phyloP scores from a whole-genome alignment of 1,140 invertebrate genomes.

The Galendromus occidentalis region DNA sequence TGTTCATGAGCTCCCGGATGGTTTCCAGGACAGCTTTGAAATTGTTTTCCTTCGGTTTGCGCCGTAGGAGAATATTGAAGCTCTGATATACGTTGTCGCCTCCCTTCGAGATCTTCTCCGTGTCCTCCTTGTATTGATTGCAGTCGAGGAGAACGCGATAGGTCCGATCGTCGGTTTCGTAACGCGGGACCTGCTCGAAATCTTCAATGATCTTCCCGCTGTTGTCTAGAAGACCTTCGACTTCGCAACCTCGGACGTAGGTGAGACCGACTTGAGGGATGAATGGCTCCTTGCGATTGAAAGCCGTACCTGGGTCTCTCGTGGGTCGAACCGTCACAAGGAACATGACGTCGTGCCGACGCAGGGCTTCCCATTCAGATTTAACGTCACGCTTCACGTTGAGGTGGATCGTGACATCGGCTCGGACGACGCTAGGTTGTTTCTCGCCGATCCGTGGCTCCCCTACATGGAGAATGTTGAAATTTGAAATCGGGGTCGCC shows the following conservation, averaged over 20 bases:
- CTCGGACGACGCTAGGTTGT: constrained; percentile 74
- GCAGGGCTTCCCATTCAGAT: constrained; percentile 83
- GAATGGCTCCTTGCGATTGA: constrained; percentile 58
- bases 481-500: constrained; percentile 80
- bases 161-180: constrained; percentile 71
- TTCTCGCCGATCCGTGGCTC: constrained; percentile 57
- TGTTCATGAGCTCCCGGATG: constrained; percentile 95
- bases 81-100: constrained; percentile 72
- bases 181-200: constrained; percentile 59
- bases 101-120: constrained; percentile 50
- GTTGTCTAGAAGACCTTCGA: constrained; percentile 94
- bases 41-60: constrained; percentile 98
- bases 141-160: constrained; percentile 62
- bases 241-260: constrained; percentile 87
- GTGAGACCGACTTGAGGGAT: constrained; percentile 71
- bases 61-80: constrained; percentile 91
- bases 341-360: constrained; percentile 96
- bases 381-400: constrained; percentile 76
- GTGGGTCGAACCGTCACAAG: constrained; percentile 70
- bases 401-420: constrained; percentile 79
- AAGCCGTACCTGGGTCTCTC: constrained; percentile 49
- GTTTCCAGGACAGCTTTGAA: constrained; percentile 97
- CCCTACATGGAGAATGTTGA: constrained; percentile 70
- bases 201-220: constrained; percentile 90
- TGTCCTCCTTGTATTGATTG: constrained; percentile 58